These are phyloP conservation scores for Chondrilla cf. caribensis DNA, from an alignment of 37 sponge, comb jelly and placozoan species.

Conservation along the genomic window DNA sequence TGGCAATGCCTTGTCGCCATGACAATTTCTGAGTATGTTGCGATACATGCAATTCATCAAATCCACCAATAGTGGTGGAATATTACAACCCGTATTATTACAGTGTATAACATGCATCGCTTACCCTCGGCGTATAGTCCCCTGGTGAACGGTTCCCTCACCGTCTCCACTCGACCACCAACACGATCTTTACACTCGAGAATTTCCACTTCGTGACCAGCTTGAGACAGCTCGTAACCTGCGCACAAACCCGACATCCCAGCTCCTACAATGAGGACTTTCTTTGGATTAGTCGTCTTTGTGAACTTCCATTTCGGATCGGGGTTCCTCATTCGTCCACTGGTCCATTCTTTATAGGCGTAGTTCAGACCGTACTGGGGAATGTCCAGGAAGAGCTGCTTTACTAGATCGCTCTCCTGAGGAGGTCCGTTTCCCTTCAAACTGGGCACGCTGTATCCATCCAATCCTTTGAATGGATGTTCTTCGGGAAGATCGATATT, in stretches of 20 bases:
- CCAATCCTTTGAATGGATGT: too few relatives aligned
- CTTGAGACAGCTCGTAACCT: slow-evolving; percentile 51
- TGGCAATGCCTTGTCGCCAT: too few relatives aligned
- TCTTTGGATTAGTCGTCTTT: slow-evolving; percentile 24
- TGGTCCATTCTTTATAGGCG: slow-evolving; percentile 27
- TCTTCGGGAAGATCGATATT: too few relatives aligned
- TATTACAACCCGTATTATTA: too few relatives aligned
- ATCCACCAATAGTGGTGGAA: too few relatives aligned
- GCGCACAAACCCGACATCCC: slow-evolving; percentile 55
- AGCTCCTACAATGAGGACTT: slow-evolving; percentile 48
- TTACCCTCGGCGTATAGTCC: slow-evolving; percentile 52
- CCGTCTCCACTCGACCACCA: slow-evolving; percentile 55
- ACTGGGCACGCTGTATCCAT: too few relatives aligned
- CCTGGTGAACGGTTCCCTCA: slow-evolving; percentile 20
- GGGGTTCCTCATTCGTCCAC: not conserved
- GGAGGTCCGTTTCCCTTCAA: not conserved
- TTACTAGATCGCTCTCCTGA: slow-evolving; percentile 43
- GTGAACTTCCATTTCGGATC: not conserved
- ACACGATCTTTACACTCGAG: slow-evolving; percentile 47
- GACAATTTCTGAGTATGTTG: too few relatives aligned
- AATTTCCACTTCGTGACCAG: slow-evolving; percentile 55
- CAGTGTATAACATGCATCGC: too few relatives aligned
- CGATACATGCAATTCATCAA: too few relatives aligned
- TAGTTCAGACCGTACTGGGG: slow-evolving; percentile 32
- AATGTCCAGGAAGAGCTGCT: slow-evolving; percentile 34